phyloP scores from a whole-genome alignment of 2,888 invertebrate genomes.

The Coecobrya sp. region DNA sequence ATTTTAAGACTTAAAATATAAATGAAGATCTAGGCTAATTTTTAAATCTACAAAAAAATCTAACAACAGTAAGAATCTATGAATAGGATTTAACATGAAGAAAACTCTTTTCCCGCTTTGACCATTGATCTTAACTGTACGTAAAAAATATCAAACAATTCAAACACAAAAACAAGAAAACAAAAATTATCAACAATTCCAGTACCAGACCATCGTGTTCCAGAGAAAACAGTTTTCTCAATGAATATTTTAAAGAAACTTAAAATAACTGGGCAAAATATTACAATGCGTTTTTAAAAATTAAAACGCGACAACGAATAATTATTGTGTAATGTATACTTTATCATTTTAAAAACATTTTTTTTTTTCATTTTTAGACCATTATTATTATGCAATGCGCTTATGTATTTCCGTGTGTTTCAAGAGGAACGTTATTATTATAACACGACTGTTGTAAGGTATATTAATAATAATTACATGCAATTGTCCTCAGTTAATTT shows the following conservation, averaged over 20 bases:
- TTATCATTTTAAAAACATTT: not conserved
- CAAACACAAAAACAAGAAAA: not conserved
- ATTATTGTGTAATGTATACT: not conserved
- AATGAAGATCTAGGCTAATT: not conserved
- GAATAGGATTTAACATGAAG: no score
- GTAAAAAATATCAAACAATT: conserved; percentile 19
- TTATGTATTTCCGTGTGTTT: not conserved
- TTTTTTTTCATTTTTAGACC: not conserved
- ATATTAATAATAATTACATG: not conserved
- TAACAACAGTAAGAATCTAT: not conserved
- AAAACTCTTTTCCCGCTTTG: no score
- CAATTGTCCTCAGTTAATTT: not conserved
- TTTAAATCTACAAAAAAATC: not conserved
- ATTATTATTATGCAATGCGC: not conserved
- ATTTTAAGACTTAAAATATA: not conserved
- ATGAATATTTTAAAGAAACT: not conserved
- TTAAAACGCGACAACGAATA: no score
- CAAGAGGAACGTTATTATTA: not conserved
- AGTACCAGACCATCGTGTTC: conserved; percentile 28
- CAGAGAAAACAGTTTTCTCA: not conserved
- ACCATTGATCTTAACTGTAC: not conserved
- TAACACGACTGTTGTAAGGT: not conserved
- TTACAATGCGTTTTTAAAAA: no score
- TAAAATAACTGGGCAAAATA: not conserved
- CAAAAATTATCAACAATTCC: not conserved